These are phyloP conservation scores for Caranx ignobilis DNA, from an alignment of 2,113 vertebrate species.

Conservation along the genomic window DNA sequence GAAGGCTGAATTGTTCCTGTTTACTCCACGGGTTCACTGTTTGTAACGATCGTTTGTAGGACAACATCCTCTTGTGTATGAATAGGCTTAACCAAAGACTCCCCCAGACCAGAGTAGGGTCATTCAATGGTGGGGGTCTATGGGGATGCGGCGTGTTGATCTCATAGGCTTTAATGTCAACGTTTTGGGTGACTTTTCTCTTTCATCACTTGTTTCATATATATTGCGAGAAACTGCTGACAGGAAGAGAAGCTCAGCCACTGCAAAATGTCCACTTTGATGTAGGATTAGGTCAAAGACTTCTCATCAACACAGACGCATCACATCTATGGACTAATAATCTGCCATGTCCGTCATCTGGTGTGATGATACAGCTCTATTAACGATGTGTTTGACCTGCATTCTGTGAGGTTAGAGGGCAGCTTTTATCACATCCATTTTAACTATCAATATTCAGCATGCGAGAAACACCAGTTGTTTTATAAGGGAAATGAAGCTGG, in stretches of 20 bases:
- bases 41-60: not conserved
- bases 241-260: not conserved
- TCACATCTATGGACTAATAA: not conserved
- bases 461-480: not conserved
- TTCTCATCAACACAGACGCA: not conserved
- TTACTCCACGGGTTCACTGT: not conserved
- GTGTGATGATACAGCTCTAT: not conserved
- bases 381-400: not conserved
- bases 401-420: not conserved
- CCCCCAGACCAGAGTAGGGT: not conserved
- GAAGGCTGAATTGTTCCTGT: conserved; percentile 1
- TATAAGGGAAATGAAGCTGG: too few species aligned
- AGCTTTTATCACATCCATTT: not conserved
- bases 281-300: not conserved
- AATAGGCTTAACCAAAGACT: not conserved
- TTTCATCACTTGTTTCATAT: not conserved
- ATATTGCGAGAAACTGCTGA: not conserved
- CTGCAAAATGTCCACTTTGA: not conserved
- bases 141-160: not conserved
- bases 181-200: not conserved
- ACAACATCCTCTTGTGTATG: not conserved
- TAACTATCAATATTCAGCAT: not conserved
- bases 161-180: not conserved
- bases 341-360: not conserved
- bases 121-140: not conserved